Evolutionary conservation across 1,140 invertebrate genomes (phyloP).

Genomic region (Lamellibrachia luymesi): DNA sequence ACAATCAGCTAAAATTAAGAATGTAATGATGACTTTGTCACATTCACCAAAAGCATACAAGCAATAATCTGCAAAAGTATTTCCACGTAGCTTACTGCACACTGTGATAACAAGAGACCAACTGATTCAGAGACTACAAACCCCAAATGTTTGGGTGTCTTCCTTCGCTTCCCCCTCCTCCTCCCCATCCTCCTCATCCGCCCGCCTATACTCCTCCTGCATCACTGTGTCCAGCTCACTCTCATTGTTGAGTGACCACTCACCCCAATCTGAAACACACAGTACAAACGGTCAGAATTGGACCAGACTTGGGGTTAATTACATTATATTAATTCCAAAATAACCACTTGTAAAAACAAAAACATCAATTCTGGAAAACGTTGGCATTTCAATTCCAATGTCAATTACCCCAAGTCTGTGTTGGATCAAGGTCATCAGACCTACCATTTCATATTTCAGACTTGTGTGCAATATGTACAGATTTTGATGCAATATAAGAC

Average conservation of each 20-base stretch:
- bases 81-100: neutral
- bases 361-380: too few species aligned
- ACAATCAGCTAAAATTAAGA: too few species aligned
- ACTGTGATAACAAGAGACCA: neutral
- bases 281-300: neutral
- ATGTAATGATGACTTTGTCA: too few species aligned
- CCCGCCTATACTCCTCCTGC: neutral
- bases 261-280: conserved; percentile 7
- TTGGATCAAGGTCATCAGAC: too few species aligned
- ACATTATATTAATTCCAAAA: neutral
- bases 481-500: too few species aligned
- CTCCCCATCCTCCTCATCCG: neutral
- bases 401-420: too few species aligned
- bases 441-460: too few species aligned
- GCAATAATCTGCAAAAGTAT: too few species aligned
- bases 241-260: conserved; percentile 15
- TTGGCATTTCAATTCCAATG: too few species aligned
- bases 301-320: neutral
- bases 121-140: neutral
- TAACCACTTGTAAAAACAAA: too few species aligned
- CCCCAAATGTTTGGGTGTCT: neutral
- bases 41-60: too few species aligned
- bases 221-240: neutral
- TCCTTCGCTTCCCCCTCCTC: neutral
- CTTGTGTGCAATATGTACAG: too few species aligned